Evolutionary conservation across 2,888 invertebrate species (phyloP).

Genomic region (Drosophila koepferae): DNA sequence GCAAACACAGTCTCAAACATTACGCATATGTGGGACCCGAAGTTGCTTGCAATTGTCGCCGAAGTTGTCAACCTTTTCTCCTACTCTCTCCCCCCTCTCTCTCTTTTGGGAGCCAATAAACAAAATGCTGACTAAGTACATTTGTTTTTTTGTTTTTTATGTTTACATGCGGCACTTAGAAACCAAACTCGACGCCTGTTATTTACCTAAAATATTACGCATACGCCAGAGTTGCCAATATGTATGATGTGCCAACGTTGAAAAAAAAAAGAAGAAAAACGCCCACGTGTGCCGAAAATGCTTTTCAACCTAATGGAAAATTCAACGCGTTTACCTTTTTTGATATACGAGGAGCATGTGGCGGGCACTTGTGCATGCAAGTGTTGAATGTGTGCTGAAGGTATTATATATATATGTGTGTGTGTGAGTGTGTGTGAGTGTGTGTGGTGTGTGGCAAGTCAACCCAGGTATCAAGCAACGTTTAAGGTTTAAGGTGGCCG

Average conservation of each 20-base stretch:
- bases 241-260: conserved; percentile 49
- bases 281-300: conserved; percentile 66
- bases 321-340: conserved; percentile 62
- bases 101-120: conserved; percentile 46
- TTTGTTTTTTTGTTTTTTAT: conserved; percentile 55
- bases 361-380: conserved; percentile 27
- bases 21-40: conserved; percentile 52
- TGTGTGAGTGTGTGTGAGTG: neutral
- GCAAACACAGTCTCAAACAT: conserved; percentile 33
- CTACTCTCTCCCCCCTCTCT: conserved; percentile 26
- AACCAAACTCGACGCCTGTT: conserved; percentile 45
- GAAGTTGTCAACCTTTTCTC: conserved; percentile 57
- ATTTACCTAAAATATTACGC: conserved; percentile 66
- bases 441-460: conserved; percentile 26
- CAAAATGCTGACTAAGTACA: conserved; percentile 41
- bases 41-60: conserved; percentile 18
- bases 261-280: conserved; percentile 15
- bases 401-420: neutral
- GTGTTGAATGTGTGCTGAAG: conserved; percentile 18
- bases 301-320: conserved; percentile 73
- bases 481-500: conserved; percentile 53
- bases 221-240: conserved; percentile 57
- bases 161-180: conserved; percentile 35
- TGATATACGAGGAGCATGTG: conserved; percentile 53
- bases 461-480: conserved; percentile 50